Evolutionary conservation across 2,113 vertebrate genomes (phyloP).

Genomic region (Peromyscus maniculatus): DNA sequence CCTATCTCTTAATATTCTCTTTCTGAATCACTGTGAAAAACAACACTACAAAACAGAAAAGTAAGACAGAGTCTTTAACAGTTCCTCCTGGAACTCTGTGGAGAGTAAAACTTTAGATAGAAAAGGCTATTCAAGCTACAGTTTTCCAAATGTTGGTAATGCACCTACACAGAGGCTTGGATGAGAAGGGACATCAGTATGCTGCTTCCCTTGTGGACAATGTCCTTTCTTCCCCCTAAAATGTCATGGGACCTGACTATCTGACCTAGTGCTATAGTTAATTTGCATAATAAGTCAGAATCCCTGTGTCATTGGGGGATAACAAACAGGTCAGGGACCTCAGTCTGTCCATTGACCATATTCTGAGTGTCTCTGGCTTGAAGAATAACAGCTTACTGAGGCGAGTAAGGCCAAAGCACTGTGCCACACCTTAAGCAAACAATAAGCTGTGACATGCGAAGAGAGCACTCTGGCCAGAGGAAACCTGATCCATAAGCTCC

Average conservation of each 20-base stretch:
- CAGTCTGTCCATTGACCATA: background rate
- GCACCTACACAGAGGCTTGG: background rate
- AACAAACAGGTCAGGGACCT: background rate
- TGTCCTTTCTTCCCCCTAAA: background rate
- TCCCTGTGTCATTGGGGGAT: background rate
- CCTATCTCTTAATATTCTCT: background rate
- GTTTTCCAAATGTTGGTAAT: background rate
- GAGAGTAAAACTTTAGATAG: background rate
- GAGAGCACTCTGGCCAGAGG: too few species aligned
- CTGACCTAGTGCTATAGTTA: background rate
- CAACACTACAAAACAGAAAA: background rate
- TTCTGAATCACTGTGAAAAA: constrained; percentile 12
- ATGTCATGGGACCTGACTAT: background rate
- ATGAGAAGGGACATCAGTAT: background rate
- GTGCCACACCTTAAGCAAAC: too few species aligned
- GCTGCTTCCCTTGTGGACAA: background rate
- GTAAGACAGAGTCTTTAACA: background rate
- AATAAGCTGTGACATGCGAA: too few species aligned
- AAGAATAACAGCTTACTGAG: background rate
- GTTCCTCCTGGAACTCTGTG: background rate
- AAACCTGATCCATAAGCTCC: too few species aligned
- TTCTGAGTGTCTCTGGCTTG: background rate
- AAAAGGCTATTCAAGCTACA: background rate
- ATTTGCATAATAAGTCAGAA: background rate
- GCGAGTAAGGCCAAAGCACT: too few species aligned